Evolutionary conservation across 2,888 invertebrate genomes (phyloP).

Genomic region (Metopia argyrocephala): DNA sequence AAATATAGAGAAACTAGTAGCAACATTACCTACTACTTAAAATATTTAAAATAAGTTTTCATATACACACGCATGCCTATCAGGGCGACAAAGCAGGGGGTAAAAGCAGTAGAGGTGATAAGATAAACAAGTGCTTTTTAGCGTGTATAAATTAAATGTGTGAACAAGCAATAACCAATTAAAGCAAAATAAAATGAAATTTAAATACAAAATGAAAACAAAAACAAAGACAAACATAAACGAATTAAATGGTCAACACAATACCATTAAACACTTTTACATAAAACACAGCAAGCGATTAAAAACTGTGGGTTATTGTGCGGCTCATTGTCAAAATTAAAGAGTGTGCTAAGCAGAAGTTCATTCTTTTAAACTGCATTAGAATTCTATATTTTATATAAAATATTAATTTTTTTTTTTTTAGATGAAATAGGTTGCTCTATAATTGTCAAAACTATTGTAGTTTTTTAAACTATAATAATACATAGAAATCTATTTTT

Average conservation of each 20-base stretch:
- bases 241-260: no score
- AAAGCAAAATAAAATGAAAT: not conserved
- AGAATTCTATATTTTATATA: no score
- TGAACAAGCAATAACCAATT: not conserved
- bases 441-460: no score
- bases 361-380: not conserved
- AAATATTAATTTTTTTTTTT: no score
- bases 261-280: no score
- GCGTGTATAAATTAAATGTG: not conserved
- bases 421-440: no score
- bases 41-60: not conserved
- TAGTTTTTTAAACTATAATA: no score
- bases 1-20: not conserved
- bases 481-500: no score
- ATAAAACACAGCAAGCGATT: not conserved
- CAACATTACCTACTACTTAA: no score
- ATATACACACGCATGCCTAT: not conserved
- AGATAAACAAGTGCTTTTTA: not conserved
- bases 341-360: no score
- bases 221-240: not conserved
- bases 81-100: not conserved
- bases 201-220: not conserved
- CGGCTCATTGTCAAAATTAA: no score
- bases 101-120: not conserved
- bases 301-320: not conserved